phyloP scores from a whole-genome alignment of 1,140 invertebrate genomes.

The Eumaeus atala region DNA sequence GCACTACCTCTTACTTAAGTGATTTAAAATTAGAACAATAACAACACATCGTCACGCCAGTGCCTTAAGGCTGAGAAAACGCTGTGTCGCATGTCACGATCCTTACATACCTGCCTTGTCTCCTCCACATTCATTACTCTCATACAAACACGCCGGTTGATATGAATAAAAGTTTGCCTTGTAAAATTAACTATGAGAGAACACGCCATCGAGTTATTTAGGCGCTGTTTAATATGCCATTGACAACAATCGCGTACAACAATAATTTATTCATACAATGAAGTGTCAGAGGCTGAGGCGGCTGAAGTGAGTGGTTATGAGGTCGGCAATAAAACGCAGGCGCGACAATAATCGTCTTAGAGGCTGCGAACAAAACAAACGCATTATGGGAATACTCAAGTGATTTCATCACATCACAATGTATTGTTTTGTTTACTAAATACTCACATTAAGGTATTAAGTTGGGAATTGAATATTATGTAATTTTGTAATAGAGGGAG shows the following conservation, averaged over 20 bases:
- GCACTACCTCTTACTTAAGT: no score
- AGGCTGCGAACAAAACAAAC: constrained; percentile 25
- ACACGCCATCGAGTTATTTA: constrained; percentile 1
- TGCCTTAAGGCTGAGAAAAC: no score
- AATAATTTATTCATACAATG: constrained; percentile 26
- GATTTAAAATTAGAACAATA: no score
- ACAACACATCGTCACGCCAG: no score
- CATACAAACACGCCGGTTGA: no score
- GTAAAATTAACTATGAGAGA: not conserved
- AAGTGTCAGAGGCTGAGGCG: constrained; percentile 12
- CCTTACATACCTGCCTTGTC: no score
- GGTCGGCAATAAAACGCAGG: constrained; percentile 44
- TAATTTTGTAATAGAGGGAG: no score
- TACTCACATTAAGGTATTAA: constrained; percentile 11
- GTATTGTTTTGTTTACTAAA: constrained; percentile 20
- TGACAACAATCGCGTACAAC: constrained; percentile 5
- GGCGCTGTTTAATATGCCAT: constrained; percentile 4
- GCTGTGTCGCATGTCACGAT: no score
- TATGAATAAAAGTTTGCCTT: no score
- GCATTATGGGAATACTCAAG: constrained; percentile 19
- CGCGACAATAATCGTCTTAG: constrained; percentile 29
- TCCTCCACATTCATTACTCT: no score
- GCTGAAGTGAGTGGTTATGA: constrained; percentile 28
- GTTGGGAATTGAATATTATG: no score
- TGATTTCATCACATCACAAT: constrained; percentile 30